Evolutionary conservation across 35 echinoderm and acorn worm species (phyloP), one percentile per base, ranked within the genome.

Genomic region (Lytechinus pictus): DNA sequence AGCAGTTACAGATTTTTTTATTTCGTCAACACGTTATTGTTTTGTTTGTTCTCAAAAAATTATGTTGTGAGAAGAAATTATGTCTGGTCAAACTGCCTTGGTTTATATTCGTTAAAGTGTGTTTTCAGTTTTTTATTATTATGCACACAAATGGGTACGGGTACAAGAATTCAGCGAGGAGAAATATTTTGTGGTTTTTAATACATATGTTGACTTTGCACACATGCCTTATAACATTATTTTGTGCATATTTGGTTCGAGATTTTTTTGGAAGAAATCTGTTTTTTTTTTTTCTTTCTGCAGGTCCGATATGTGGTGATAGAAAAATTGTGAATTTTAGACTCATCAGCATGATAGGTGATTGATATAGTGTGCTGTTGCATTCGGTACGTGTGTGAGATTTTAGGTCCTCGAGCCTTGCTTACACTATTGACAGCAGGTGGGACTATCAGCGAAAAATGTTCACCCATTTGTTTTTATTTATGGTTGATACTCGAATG

Each of bases 211-310:
- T 52, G 52, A 52, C 52, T 90, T 90, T 90, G 88, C 88, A 90
- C 88, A 90, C 24, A 90, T 90, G 88, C 88, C 88, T 90, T 90
- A 90, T 54, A 90, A 79, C 66, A 90, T 90, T 90, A 90, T 90
- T 90, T 90, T 90, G 88, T 52, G 88, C 88, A 90, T 90, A 52
- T 52, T 90, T 90, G 9, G 56, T 28, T 90, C 52, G 28, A 33
- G 52, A 13, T 52, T 52, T 54, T 90, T 51, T 90, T 52, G 27
- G 29, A 52, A 52, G 52, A 21, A 44, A 90, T 54, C 52, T 52
- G 29, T 90, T 4, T 12, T 44, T 44, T 44, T 44, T 52, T 21
- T 4, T 44, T 52, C 52, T 4, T 44, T 52, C 52, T 52, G 52
- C 88, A 90, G 52, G 52, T 90, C 9, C 16, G 88, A 90, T 52